Evolutionary conservation across 2,113 vertebrate species (phyloP).

Genomic region (Haemorhous mexicanus): DNA sequence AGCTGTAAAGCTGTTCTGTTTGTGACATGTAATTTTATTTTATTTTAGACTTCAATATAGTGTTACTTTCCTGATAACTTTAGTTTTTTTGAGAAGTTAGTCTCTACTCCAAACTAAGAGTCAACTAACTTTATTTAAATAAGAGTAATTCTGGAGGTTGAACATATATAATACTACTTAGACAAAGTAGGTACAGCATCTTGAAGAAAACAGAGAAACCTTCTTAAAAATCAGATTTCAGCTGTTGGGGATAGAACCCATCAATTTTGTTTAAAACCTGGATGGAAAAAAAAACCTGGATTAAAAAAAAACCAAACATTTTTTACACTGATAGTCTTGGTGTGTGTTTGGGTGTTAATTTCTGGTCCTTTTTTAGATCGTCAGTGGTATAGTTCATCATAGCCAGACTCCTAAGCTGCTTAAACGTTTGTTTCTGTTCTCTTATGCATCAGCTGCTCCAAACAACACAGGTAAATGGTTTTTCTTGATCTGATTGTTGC

Average conservation of each 20-base stretch:
- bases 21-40: not conserved
- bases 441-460: slow-evolving; percentile 75
- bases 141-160: not conserved
- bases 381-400: slow-evolving; percentile 86
- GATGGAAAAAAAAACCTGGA: not conserved
- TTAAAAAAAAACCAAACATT: not conserved
- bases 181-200: not conserved
- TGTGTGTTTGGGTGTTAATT: slow-evolving; percentile 1
- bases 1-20: not conserved
- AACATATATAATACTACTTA: not conserved
- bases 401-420: slow-evolving; percentile 83
- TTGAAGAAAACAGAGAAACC: not conserved
- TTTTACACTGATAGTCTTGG: not conserved
- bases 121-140: not conserved
- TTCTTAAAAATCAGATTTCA: not conserved
- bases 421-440: slow-evolving; percentile 87
- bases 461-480: slow-evolving; percentile 68
- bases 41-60: not conserved
- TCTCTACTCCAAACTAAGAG: not conserved
- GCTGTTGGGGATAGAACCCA: not conserved
- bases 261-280: not conserved
- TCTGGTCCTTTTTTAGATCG: slow-evolving; percentile 76
- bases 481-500: not conserved
- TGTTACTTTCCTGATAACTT: not conserved
- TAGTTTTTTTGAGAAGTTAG: not conserved